Percentiles rank a stretch among this genome's conserved stretches.
Conservation (phyloP, 1,140 invertebrate species). For the Rhizoglyphus robini region DNA sequence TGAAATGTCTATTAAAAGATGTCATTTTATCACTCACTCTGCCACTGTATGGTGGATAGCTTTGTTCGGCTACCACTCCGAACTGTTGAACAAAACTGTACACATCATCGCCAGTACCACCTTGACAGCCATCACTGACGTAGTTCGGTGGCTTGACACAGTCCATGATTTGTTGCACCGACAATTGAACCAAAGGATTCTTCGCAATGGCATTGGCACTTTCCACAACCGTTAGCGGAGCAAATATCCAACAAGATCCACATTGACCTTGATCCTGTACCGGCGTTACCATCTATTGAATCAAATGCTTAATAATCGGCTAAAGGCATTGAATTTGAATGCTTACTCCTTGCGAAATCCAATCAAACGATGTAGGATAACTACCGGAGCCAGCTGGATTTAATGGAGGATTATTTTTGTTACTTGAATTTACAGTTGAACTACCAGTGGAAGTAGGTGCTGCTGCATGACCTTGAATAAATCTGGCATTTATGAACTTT, state of each 20-base stretch:
- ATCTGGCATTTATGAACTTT: background rate
- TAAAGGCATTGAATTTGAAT: background rate
- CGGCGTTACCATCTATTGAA: background rate
- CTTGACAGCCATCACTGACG: constrained; percentile 5
- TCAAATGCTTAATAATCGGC: background rate
- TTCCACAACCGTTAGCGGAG: background rate
- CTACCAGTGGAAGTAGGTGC: background rate
- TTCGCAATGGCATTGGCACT: background rate
- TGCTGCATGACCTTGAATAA: background rate
- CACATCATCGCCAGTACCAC: constrained; percentile 7
- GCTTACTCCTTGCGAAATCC: constrained; percentile 10
- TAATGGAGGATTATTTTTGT: background rate
- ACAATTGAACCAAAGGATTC: background rate
- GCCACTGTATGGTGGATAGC: background rate
- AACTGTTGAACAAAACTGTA: background rate
- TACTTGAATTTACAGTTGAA: background rate
- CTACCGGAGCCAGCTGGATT: background rate
- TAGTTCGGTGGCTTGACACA: background rate
- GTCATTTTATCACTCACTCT: background rate
- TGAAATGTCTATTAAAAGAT: background rate
- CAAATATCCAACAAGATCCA: constrained; percentile 17
- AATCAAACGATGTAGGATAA: background rate
- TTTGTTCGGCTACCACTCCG: background rate
- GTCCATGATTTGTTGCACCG: constrained; percentile 17
- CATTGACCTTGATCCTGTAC: constrained; percentile 21